phyloP scores from a whole-genome alignment of 2,888 invertebrate species.

The Eugnorisma glareosa region DNA sequence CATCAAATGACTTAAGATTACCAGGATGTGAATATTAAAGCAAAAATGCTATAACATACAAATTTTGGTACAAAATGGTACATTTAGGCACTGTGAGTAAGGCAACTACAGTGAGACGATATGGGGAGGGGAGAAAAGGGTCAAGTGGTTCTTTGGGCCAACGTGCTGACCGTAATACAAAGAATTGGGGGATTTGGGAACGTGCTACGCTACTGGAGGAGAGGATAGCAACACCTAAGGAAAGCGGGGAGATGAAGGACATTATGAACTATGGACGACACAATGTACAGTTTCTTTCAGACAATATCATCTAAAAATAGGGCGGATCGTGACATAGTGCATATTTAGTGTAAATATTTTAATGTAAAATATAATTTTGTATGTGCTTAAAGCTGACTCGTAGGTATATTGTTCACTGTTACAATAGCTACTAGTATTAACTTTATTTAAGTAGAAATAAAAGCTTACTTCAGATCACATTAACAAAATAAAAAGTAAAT shows the following conservation, averaged over 20 bases:
- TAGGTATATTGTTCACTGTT: conserved; percentile 73
- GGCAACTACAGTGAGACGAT: conserved; percentile 95
- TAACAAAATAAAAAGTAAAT: conserved; percentile 85
- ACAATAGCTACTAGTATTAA: conserved; percentile 66
- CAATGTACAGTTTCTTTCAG: conserved; percentile 67
- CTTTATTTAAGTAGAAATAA: conserved; percentile 73
- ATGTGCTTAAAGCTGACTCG: conserved; percentile 83
- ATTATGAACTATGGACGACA: conserved; percentile 71
- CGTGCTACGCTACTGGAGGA: conserved; percentile 12
- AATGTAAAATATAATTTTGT: conserved; percentile 82
- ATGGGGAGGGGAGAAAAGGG: conserved; percentile 76
- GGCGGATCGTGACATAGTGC: conserved; percentile 87
- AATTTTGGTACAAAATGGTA: conserved; percentile 89
- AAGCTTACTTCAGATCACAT: conserved; percentile 87
- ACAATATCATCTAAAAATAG: conserved; percentile 86
- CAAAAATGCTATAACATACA: conserved; percentile 86
- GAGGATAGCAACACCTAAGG: conserved; percentile 37
- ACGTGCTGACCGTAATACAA: not conserved
- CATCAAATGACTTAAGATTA: conserved; percentile 82
- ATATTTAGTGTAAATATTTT: conserved; percentile 79
- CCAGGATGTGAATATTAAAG: conserved; percentile 85
- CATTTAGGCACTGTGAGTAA: conserved; percentile 95
- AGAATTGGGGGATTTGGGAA: conserved; percentile 2
- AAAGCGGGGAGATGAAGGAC: conserved; percentile 60
- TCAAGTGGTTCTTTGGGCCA: conserved; percentile 26